These are phyloP conservation scores for Bungarus multicinctus DNA, from an alignment of 2,113 vertebrate species.

Conservation along the genomic window DNA sequence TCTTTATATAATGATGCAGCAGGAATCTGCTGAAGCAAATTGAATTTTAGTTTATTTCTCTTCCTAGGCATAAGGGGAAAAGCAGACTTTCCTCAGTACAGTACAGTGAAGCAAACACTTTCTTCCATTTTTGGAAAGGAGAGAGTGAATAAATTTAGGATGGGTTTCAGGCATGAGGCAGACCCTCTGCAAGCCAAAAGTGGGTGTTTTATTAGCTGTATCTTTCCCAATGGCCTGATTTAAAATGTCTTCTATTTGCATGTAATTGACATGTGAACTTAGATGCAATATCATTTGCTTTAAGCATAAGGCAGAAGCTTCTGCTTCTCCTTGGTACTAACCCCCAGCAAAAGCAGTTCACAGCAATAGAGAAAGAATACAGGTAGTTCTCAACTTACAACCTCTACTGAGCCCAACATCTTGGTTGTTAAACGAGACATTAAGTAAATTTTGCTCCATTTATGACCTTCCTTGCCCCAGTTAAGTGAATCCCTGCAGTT, in stretches of 20 bases:
- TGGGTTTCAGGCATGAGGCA: not conserved
- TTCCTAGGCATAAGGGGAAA: not conserved
- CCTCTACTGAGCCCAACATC: not conserved
- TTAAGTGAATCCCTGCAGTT: not conserved
- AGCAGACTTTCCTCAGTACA: not conserved
- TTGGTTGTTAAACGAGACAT: not conserved
- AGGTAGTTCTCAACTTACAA: not conserved
- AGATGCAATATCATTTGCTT: not conserved
- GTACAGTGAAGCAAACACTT: not conserved
- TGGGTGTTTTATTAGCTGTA: not conserved
- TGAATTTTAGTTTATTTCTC: not conserved
- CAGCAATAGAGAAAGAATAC: not conserved
- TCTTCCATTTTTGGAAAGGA: not conserved
- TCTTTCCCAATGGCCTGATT: not conserved
- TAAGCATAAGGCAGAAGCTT: not conserved
- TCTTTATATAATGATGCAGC: not conserved
- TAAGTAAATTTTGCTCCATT: not conserved
- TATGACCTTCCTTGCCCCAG: not conserved
- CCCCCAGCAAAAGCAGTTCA: not conserved
- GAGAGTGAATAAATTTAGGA: not conserved
- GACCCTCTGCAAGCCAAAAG: not conserved
- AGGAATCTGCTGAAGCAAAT: not conserved
- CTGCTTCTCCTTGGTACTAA: not conserved
- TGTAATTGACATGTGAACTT: not conserved
- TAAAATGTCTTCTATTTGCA: not conserved